phyloP scores from a whole-genome alignment of 2,888 invertebrate species.

The Mesorhabditis belari region DNA sequence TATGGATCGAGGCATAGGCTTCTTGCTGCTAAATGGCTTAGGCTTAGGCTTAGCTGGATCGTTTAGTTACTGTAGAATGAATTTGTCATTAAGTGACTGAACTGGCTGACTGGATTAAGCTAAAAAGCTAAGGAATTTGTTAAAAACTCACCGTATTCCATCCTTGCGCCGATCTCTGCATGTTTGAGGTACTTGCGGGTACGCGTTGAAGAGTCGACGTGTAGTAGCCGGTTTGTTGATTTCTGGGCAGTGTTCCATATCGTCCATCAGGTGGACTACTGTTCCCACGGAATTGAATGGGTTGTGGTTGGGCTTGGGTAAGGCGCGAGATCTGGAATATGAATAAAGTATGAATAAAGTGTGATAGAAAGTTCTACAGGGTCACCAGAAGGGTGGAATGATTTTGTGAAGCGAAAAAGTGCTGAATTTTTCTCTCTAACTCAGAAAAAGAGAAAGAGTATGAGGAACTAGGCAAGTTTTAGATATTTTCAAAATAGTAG shows the following conservation, averaged over 20 bases:
- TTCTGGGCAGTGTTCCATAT: not conserved
- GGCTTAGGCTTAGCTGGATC: not conserved
- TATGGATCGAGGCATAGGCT: constrained; percentile 34
- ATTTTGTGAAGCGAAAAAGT: too few relatives aligned
- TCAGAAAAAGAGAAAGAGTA: too few relatives aligned
- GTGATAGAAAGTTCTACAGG: too few relatives aligned
- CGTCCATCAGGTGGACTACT: constrained; percentile 25
- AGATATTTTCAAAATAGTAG: too few relatives aligned
- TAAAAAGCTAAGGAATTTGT: not conserved
- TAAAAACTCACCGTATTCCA: constrained; percentile 2
- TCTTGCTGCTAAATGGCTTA: constrained; percentile 13
- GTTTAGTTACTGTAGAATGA: too few relatives aligned
- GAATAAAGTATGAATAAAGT: too few relatives aligned
- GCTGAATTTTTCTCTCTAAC: too few relatives aligned
- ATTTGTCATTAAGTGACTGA: too few relatives aligned
- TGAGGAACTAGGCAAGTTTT: too few relatives aligned
- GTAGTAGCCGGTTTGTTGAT: constrained; percentile 11
- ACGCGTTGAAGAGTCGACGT: constrained; percentile 20
- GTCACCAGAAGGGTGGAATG: too few relatives aligned
- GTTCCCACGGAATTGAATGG: constrained; percentile 17
- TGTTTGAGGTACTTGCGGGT: constrained; percentile 16
- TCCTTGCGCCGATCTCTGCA: constrained; percentile 4
- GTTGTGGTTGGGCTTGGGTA: not conserved
- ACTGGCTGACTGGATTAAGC: not conserved
- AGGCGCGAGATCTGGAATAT: not conserved